These are phyloP conservation scores for Bolborhynchus lineola DNA, from an alignment of 2,113 vertebrate species.

Conservation along the genomic window DNA sequence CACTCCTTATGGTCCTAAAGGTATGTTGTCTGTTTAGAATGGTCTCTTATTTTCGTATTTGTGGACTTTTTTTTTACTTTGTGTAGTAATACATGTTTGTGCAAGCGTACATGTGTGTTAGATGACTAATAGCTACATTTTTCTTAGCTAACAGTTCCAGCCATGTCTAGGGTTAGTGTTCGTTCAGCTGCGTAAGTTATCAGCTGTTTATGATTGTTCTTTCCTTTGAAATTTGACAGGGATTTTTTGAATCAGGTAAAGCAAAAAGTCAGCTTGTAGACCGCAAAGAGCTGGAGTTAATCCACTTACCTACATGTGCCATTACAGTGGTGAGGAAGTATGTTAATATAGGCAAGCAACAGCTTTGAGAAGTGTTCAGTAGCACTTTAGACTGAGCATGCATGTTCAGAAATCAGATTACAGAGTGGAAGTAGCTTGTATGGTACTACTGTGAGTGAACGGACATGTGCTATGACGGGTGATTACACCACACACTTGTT, in stretches of 20 bases:
- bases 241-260: background rate
- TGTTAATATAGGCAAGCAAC: background rate
- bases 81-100: background rate
- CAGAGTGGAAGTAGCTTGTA: background rate
- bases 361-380: background rate
- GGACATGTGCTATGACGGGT: accelerated
- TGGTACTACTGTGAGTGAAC: accelerated
- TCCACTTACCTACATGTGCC: accelerated
- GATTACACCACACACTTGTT: background rate
- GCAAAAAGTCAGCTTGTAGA: background rate
- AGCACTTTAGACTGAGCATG: background rate
- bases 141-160: background rate
- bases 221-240: background rate
- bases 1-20: background rate
- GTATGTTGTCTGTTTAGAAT: background rate
- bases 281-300: background rate
- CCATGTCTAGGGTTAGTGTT: background rate
- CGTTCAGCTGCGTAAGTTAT: background rate
- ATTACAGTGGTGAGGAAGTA: accelerated
- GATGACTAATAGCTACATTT: background rate
- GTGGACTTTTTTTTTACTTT: background rate
- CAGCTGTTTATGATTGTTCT: background rate
- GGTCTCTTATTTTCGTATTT: background rate
- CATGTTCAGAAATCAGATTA: background rate
- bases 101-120: accelerated